Evolutionary conservation across 2,888 invertebrate species (phyloP).

Genomic region (Drosophila pseudotalamancana): DNA sequence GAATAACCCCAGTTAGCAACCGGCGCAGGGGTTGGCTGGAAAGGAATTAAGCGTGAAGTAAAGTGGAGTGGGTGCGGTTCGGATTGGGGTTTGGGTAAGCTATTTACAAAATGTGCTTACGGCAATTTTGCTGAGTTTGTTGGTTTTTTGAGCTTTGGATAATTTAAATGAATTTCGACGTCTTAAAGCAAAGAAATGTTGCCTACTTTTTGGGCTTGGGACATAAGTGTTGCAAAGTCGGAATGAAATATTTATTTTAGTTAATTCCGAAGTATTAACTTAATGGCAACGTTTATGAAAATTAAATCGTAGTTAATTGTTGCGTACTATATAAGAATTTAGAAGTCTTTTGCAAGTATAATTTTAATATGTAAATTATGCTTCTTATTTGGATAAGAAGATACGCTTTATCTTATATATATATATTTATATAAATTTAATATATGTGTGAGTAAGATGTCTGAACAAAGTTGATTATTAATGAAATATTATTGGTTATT

Average conservation of each 20-base stretch:
- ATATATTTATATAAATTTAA: too few relatives aligned
- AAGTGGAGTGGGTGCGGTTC: neutral
- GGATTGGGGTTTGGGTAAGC: slow-evolving; percentile 36
- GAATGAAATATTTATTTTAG: neutral
- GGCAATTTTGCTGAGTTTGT: slow-evolving; percentile 50
- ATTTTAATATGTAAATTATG: too few relatives aligned
- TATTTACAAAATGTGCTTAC: slow-evolving; percentile 73
- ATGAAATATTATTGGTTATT: too few relatives aligned
- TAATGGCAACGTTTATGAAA: neutral
- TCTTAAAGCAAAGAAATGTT: slow-evolving; percentile 56
- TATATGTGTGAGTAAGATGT: too few relatives aligned
- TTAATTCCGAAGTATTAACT: neutral
- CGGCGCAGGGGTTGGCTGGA: slow-evolving; percentile 7
- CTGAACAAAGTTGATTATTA: too few relatives aligned
- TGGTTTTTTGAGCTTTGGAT: slow-evolving; percentile 27
- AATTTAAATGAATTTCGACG: slow-evolving; percentile 66
- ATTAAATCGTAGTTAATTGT: neutral
- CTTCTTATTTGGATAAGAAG: too few relatives aligned
- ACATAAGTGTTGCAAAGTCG: neutral
- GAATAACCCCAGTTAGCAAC: slow-evolving; percentile 16
- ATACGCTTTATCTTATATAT: neutral
- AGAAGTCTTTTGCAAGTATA: too few relatives aligned
- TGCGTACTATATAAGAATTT: neutral
- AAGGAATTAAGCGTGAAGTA: slow-evolving; percentile 17
- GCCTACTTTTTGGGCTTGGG: slow-evolving; percentile 36